Evolutionary conservation across 2,888 invertebrate genomes (phyloP).

Genomic region (Dasypogon diadema): DNA sequence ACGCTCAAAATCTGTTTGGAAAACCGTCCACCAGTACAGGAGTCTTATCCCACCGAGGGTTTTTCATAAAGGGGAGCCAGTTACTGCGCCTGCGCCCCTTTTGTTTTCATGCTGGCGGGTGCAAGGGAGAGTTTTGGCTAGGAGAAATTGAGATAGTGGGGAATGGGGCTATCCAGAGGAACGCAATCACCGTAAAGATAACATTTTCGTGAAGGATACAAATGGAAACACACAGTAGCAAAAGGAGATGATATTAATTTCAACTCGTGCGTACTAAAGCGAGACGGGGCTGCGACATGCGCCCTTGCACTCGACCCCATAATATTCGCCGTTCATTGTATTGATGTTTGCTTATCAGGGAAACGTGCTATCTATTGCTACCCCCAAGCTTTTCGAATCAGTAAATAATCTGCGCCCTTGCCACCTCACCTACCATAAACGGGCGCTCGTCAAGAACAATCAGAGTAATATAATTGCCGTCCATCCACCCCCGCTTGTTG

Average conservation of each 20-base stretch:
- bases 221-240: constrained; percentile 17
- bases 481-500: constrained; percentile 35
- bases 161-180: constrained; percentile 8
- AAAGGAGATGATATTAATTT: constrained; percentile 44
- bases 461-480: constrained; percentile 39
- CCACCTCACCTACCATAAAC: neutral
- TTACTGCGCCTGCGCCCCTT: neutral
- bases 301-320: constrained; percentile 10
- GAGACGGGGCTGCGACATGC: constrained; percentile 23
- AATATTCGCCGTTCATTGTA: neutral
- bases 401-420: constrained; percentile 23
- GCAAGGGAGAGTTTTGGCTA: neutral
- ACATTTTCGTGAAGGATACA: constrained; percentile 26
- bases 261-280: constrained; percentile 43
- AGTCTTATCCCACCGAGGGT: neutral
- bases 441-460: constrained; percentile 22
- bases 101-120: constrained; percentile 32
- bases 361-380: constrained; percentile 7
- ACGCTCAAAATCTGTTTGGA: constrained; percentile 36
- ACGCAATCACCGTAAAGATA: constrained; percentile 39
- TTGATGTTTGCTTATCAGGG: constrained; percentile 39
- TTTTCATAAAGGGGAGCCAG: neutral
- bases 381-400: constrained; percentile 32
- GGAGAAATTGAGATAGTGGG: constrained; percentile 28
- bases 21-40: constrained; percentile 22